Percentiles rank a stretch among this genome's conserved stretches.
These are phyloP conservation scores for Daktulosphaira vitifoliae DNA, from an alignment of 1,140 invertebrate genomes.

Conservation along the genomic window DNA sequence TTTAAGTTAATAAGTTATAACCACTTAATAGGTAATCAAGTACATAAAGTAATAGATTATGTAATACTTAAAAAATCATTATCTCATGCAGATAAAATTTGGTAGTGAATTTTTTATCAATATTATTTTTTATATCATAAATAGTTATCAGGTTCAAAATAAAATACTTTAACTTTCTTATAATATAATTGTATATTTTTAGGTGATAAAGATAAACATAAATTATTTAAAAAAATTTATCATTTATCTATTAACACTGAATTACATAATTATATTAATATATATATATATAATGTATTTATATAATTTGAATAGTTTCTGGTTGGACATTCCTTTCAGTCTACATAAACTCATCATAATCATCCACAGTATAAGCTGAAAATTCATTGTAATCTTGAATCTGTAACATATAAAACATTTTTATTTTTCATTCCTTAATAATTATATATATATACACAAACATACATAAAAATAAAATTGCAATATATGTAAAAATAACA, in stretches of 20 bases:
- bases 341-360: slow-evolving; percentile 61
- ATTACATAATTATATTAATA: slow-evolving; percentile 10
- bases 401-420: slow-evolving; percentile 39
- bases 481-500: too few relatives aligned
- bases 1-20: too few relatives aligned
- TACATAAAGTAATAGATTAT: too few relatives aligned
- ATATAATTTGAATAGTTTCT: slow-evolving; percentile 3
- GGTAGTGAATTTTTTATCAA: too few relatives aligned
- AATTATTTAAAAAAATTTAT: slow-evolving; percentile 14
- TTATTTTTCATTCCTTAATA: too few relatives aligned
- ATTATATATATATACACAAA: background rate
- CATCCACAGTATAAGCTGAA: slow-evolving; percentile 50
- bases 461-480: background rate
- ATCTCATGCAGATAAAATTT: too few relatives aligned
- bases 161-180: background rate
- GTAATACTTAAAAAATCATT: too few relatives aligned
- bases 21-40: too few relatives aligned
- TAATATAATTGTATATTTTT: slow-evolving; percentile 21
- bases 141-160: too few relatives aligned
- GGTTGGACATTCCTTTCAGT: background rate
- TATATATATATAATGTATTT: slow-evolving; percentile 16
- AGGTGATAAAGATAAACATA: slow-evolving; percentile 25
- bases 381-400: slow-evolving; percentile 50
- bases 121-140: too few relatives aligned
- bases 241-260: background rate